Conservation (phyloP, 1,140 invertebrate genomes). For the Musca domestica region DNA sequence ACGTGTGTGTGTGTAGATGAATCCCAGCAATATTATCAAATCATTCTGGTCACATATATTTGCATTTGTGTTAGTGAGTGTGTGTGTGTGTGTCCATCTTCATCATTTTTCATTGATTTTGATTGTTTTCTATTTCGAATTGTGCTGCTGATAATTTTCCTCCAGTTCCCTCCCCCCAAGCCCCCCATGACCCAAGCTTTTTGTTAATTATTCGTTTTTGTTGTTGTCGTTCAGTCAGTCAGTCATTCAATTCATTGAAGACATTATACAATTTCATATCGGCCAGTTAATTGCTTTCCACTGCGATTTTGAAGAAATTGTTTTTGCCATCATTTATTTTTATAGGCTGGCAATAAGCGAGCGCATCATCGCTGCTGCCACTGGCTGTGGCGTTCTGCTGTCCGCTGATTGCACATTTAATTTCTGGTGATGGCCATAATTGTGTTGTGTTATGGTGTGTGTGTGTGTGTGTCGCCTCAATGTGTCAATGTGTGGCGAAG, state of each 20-base stretch:
- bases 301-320: no score
- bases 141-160: neutral
- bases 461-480: neutral
- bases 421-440: neutral
- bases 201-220: neutral
- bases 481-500: no score
- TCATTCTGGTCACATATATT: neutral
- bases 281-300: no score
- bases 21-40: no score
- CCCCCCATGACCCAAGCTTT: neutral
- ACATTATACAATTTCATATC: no score
- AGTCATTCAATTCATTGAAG: neutral
- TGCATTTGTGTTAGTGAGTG: neutral
- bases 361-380: neutral
- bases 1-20: no score
- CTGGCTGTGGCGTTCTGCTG: neutral
- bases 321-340: no score
- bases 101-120: conserved; percentile 17
- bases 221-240: neutral
- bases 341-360: no score
- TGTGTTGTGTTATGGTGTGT: neutral
- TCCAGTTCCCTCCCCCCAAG: no score
- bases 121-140: conserved; percentile 14
- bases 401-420: neutral
- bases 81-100: neutral